Percentiles rank a stretch among this genome's conserved stretches.
Conservation (phyloP, 1,140 invertebrate species). For the Magallana angulata region DNA sequence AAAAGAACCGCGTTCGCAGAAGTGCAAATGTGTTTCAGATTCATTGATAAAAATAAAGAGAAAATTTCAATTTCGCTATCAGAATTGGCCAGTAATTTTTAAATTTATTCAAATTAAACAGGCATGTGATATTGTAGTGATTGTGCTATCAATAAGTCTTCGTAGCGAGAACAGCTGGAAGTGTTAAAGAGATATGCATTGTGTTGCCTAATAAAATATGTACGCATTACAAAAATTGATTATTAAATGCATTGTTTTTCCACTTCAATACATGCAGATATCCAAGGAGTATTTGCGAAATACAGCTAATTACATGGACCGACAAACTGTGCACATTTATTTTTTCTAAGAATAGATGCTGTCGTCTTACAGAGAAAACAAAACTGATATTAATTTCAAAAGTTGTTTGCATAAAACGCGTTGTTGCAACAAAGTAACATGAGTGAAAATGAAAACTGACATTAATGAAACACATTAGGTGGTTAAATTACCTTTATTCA, state of each 20-base stretch:
- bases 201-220: slow-evolving; percentile 22
- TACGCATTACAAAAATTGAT: slow-evolving; percentile 13
- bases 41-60: slow-evolving; percentile 24
- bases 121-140: not conserved
- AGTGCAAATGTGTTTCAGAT: slow-evolving; percentile 16
- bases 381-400: too few species aligned
- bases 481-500: too few species aligned
- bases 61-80: slow-evolving; percentile 25
- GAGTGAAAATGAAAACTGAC: too few species aligned
- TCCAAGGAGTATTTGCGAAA: not conserved
- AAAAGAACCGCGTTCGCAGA: not conserved
- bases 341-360: too few species aligned
- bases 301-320: not conserved
- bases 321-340: not conserved
- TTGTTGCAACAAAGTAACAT: too few species aligned
- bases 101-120: slow-evolving; percentile 33
- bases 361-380: too few species aligned
- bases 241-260: slow-evolving; percentile 19
- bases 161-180: slow-evolving; percentile 1
- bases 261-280: not conserved
- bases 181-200: slow-evolving; percentile 5
- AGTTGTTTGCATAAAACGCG: too few species aligned
- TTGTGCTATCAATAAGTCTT: slow-evolving; percentile 20
- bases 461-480: too few species aligned
- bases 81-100: not conserved